phyloP scores from a whole-genome alignment of 2,113 vertebrate species.

The Embiotoca jacksoni region DNA sequence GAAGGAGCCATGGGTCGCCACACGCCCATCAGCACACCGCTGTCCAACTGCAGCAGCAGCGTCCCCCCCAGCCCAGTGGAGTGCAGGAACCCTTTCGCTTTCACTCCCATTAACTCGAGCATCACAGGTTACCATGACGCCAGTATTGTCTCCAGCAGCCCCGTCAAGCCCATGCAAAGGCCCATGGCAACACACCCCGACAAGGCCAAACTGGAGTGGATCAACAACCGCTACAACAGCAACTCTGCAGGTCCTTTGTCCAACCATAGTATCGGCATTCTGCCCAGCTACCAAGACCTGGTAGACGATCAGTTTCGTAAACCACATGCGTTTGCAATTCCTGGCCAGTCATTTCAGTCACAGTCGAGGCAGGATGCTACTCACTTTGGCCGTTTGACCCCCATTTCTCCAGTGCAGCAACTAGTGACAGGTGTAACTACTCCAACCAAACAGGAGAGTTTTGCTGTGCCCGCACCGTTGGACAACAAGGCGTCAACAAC shows the following conservation, averaged over 20 bases:
- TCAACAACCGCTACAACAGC: conserved; percentile 94
- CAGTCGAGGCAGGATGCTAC: conserved; percentile 87
- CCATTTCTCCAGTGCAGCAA: conserved; percentile 93
- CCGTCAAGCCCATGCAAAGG: conserved; percentile 98
- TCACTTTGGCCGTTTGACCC: conserved; percentile 93
- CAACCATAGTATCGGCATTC: conserved; percentile 89
- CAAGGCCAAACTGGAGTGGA: conserved; percentile 99
- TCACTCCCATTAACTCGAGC: conserved; percentile 98
- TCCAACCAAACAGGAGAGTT: conserved; percentile 94
- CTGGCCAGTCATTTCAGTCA: conserved; percentile 93
- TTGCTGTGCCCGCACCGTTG: conserved; percentile 96
- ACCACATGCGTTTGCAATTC: conserved; percentile 97
- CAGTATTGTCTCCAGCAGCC: conserved; percentile 96
- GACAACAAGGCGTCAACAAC: conserved; percentile 92
- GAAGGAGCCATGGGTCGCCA: conserved; percentile 96
- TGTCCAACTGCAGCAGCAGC: conserved; percentile 98
- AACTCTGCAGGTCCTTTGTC: conserved; percentile 86
- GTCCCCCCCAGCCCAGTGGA: conserved; percentile 97
- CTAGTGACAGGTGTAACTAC: conserved; percentile 85
- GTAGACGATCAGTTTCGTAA: conserved; percentile 98
- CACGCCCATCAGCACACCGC: conserved; percentile 95
- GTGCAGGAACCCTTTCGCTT: conserved; percentile 97
- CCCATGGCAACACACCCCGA: conserved; percentile 98
- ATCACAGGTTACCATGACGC: conserved; percentile 94
- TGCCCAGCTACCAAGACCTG: conserved; percentile 97